Evolutionary conservation across 2,888 invertebrate genomes (phyloP), one percentile per base, ranked within the genome.

Genomic region (Meiosimyza decipiens): DNA sequence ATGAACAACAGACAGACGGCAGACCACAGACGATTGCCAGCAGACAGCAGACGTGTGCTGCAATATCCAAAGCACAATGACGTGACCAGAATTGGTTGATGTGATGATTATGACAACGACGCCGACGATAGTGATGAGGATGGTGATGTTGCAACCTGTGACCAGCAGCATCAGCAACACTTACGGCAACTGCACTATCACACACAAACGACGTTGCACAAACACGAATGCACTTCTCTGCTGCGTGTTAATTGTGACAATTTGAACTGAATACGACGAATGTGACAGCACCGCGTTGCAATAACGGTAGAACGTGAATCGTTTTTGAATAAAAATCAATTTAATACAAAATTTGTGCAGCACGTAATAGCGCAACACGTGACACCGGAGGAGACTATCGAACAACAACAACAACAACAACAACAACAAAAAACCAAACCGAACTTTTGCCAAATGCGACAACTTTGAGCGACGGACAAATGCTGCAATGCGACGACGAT

Each of bases 371-470:
- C 3, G 22, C 3, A 67, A 57, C 59, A 70, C 62, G 63, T 70
- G 63, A 70, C 54, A 64, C 51, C 28, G 57, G 47, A n/a, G 18
- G 13, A 63, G 50, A 28, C 60, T 16, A 69, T 51, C 49, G 62
- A 13, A 22, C 22, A 2, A 22, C 22, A 22, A 22, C 22, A 22
- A 22, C 1, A 22, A 22, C 22, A 22, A 22, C 22, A 22, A 22
- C 2, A 22, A 22, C 22, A 22, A 22, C 22, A 22, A 22, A 40
- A 22, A 22, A 59, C 60, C 68, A 18, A 18, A 55, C 13, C 57
- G 57, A n/a, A 18, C 22, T 63, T 70, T 70, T 62, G 63, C 15
- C 63, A 63, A 62, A 64, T 54, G 33, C 22, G 67, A 16, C 28
- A 40, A 33, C 11, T 13, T 33, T 60, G 16, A 15, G 5, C 16